Conservation (phyloP, 2,113 vertebrate genomes). For the Oreamnos americanus region DNA sequence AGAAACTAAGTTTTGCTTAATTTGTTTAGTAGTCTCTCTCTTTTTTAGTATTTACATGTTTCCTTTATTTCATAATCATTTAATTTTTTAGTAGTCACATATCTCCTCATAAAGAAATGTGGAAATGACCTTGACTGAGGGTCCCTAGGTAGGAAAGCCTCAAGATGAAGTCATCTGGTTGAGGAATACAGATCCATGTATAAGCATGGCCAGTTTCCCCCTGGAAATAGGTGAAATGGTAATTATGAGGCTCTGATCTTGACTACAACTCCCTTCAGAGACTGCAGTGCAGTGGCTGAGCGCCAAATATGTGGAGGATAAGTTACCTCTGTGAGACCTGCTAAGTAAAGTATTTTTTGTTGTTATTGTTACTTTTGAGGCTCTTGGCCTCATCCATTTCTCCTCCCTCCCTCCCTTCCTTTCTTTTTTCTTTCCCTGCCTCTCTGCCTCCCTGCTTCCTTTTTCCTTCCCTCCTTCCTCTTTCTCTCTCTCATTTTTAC, state of each 20-base stretch:
- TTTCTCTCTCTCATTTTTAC: not conserved
- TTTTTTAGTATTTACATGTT: not conserved
- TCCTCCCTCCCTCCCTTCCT: accelerated
- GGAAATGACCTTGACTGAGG: not conserved
- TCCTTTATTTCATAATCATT: not conserved
- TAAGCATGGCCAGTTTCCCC: not conserved
- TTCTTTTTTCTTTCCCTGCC: not conserved
- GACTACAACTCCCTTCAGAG: not conserved
- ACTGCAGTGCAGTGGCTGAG: not conserved
- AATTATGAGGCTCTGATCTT: not conserved
- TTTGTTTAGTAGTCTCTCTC: not conserved
- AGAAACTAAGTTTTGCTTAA: not conserved
- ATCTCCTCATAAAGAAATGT: not conserved
- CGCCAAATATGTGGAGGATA: not conserved
- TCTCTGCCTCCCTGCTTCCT: not conserved
- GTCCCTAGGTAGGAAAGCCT: not conserved
- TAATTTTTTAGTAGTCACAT: not conserved
- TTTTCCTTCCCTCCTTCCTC: not conserved
- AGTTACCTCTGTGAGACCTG: not conserved
- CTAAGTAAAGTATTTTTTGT: not conserved
- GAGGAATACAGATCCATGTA: not conserved
- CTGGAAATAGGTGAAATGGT: too few relatives aligned
- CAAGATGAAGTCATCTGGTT: not conserved
- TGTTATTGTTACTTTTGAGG: not conserved
- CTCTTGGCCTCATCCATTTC: not conserved